Evolutionary conservation across 2,888 invertebrate genomes (phyloP), one percentile per base, ranked within the genome.

Genomic region (Leptopilina myrica): DNA sequence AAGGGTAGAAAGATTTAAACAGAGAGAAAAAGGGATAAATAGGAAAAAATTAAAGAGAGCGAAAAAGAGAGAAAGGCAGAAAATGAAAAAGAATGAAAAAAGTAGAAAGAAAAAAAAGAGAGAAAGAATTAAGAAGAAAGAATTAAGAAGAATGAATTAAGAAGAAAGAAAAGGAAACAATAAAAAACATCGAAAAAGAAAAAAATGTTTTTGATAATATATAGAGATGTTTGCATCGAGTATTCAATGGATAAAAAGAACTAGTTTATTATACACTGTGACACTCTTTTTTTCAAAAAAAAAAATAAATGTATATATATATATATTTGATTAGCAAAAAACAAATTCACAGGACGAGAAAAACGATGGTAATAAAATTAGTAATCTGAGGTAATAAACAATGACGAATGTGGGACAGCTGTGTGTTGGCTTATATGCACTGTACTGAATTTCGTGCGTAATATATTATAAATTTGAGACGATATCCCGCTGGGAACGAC

Each of bases 401-500:
- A 73, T 73, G 56, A 73, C 69, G 69, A 73, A 56, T 73, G n/a
- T n/a, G 53, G 53, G 56, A 73, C 73, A 73, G 73, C 73, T 56
- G 53, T 43, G 7, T 43, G 43, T 73, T 73, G 73, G 73, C 56
- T 49, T 20, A 20, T 20, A 46, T 69, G 73, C 73, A 56, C 73
- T 73, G 73, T 73, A 73, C 73, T 73, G 33, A 26, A 73, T 73
- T 73, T 73, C 56, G 56, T 56, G 73, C 73, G 53, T 73, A 73
- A 73, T 73, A 73, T 73, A 73, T 73, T 73, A 73, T 73, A 73
- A 73, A 73, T 73, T 73, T 73, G 73, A 73, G 73, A 73, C 73
- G 73, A 56, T 20, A 56, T 53, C 73, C 73, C 73, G 73, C 56
- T 56, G 73, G 53, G 73, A 73, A 73, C 56, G 73, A 73, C 73